Percentiles rank a stretch among this genome's conserved stretches.
These are phyloP conservation scores for Anticlea derivata DNA, from an alignment of 2,888 invertebrate species.

Conservation along the genomic window DNA sequence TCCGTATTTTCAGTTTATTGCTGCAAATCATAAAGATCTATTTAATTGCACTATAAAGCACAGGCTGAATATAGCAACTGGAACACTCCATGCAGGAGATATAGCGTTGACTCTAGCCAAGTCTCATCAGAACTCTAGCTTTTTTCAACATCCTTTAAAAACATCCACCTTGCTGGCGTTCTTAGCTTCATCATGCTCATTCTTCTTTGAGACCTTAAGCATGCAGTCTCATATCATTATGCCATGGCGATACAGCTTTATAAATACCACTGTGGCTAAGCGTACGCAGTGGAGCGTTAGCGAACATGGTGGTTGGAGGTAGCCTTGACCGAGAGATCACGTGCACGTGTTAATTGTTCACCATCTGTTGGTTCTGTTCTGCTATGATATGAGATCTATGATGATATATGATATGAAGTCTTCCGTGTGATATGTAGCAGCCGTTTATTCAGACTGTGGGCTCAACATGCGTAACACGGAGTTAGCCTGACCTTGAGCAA, in stretches of 20 bases:
- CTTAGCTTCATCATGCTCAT: no score
- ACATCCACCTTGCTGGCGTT: no score
- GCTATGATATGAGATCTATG: no score
- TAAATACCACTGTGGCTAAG: slow-evolving; percentile 4
- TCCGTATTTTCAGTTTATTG: slow-evolving; percentile 30
- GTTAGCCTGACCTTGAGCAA: no score
- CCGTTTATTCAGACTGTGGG: neutral
- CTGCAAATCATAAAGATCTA: slow-evolving; percentile 27
- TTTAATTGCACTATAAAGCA: slow-evolving; percentile 27
- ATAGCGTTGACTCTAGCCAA: no score
- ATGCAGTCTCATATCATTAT: no score
- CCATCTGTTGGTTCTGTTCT: slow-evolving; percentile 28
- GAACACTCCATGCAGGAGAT: neutral
- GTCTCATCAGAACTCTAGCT: no score
- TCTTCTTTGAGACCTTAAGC: no score
- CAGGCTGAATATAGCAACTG: neutral
- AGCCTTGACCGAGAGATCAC: slow-evolving; percentile 53
- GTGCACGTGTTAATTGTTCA: slow-evolving; percentile 43
- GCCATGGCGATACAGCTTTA: slow-evolving; percentile 2
- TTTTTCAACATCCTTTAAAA: no score
- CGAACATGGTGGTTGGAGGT: slow-evolving; percentile 25
- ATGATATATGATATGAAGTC: no score
- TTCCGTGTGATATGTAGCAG: neutral
- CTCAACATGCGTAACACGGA: neutral
- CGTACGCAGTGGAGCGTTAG: slow-evolving; percentile 15